Conservation (phyloP, 2,797 vertebrate genomes). For the Urocyon cinereoargenteus region DNA sequence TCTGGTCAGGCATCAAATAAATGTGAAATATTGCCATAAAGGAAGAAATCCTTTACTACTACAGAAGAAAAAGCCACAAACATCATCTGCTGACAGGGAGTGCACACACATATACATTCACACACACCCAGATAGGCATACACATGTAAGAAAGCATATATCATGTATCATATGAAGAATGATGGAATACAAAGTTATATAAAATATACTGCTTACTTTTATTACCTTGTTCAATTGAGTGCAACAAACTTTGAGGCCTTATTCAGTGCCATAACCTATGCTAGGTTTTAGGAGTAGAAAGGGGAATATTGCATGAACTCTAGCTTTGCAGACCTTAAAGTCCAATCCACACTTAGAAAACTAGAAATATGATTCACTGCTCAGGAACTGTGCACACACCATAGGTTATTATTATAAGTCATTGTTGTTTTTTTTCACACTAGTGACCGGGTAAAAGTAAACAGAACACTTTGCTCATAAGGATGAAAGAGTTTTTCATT, state of each 20-base stretch:
- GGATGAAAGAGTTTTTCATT: not conserved
- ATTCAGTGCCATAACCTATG: not conserved
- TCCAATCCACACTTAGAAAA: not conserved
- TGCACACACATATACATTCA: not conserved
- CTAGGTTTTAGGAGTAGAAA: not conserved
- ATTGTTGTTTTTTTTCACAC: not conserved
- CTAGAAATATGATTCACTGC: not conserved
- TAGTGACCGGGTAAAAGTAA: not conserved
- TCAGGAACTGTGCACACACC: not conserved
- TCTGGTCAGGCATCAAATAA: not conserved
- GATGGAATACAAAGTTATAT: not conserved
- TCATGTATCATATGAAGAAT: not conserved
- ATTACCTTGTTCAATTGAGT: not conserved
- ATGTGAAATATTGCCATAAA: slow-evolving; percentile 12
- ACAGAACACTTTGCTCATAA: not conserved
- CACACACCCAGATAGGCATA: not conserved
- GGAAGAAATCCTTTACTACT: not conserved
- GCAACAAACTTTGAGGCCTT: not conserved
- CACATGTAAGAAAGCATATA: not conserved
- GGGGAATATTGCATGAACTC: not conserved
- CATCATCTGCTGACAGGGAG: not conserved
- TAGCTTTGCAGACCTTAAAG: not conserved
- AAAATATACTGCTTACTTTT: not conserved
- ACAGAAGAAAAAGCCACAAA: not conserved
- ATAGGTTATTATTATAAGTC: not conserved